Evolutionary conservation across 2,113 vertebrate species (phyloP).

Genomic region (Xiphorhynchus elegans): DNA sequence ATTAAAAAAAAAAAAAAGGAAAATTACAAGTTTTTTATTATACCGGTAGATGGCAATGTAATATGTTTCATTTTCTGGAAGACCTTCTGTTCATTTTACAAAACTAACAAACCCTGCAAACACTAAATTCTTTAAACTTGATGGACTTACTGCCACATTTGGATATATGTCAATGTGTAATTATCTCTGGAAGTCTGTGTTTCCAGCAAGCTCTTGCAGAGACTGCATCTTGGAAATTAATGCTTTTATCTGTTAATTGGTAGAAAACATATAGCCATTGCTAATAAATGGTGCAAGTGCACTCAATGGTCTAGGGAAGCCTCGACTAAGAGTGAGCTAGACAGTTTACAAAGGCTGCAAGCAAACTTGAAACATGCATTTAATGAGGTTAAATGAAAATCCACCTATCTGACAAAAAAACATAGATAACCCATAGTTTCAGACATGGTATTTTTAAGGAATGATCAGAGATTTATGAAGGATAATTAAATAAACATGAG

Average conservation of each 20-base stretch:
- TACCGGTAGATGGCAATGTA: background rate
- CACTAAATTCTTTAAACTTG: background rate
- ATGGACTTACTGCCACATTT: background rate
- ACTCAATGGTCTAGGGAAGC: background rate
- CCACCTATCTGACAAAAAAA: background rate
- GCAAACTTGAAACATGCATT: background rate
- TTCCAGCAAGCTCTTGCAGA: background rate
- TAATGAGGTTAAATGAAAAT: background rate
- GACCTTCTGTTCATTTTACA: background rate
- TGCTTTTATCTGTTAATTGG: background rate
- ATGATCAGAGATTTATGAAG: background rate
- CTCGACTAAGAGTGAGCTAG: background rate
- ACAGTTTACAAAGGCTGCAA: background rate
- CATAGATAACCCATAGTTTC: background rate
- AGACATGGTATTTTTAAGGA: background rate
- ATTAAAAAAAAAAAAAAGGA: background rate
- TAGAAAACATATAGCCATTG: background rate
- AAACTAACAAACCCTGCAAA: background rate
- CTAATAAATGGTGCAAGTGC: background rate
- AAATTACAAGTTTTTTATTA: background rate
- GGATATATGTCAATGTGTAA: background rate
- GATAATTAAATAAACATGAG: background rate
- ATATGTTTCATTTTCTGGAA: background rate
- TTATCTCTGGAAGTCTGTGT: background rate
- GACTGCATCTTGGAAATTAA: background rate